phyloP scores from a whole-genome alignment of 2,113 vertebrate species.

The Pseudois nayaur region DNA sequence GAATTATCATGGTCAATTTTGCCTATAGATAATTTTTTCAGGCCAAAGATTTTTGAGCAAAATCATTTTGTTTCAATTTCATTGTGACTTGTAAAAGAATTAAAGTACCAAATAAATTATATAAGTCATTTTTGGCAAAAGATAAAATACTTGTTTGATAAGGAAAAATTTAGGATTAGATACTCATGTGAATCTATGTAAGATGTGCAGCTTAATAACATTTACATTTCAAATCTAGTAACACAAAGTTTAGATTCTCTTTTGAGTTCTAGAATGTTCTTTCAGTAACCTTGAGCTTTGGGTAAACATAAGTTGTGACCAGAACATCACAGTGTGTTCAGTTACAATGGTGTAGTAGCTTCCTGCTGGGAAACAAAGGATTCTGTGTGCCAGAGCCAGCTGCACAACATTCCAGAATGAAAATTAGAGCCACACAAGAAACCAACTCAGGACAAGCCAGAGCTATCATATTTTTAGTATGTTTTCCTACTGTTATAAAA shows the following conservation, averaged over 20 bases:
- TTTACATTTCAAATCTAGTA: slow-evolving; percentile 27
- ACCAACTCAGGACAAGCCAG: neutral
- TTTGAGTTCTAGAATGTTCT: slow-evolving; percentile 25
- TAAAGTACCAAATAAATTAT: neutral
- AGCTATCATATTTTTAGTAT: neutral
- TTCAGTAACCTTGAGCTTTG: neutral
- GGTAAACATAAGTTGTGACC: neutral
- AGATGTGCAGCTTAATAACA: slow-evolving; percentile 9
- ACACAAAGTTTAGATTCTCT: slow-evolving; percentile 11
- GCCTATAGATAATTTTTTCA: neutral
- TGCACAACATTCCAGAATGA: slow-evolving; percentile 35
- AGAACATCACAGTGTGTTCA: neutral
- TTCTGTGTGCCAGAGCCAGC: slow-evolving; percentile 16
- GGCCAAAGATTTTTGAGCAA: neutral
- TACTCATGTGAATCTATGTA: neutral
- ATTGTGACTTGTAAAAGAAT: neutral
- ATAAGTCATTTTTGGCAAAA: neutral
- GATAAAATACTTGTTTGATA: neutral
- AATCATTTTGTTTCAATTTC: slow-evolving; percentile 33
- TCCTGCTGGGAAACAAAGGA: slow-evolving; percentile 31
- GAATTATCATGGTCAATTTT: neutral
- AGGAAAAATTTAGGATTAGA: neutral
- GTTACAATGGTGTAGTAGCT: neutral
- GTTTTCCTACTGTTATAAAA: neutral
- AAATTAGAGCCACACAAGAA: neutral